Conservation (phyloP, 2,888 invertebrate genomes). For the Trissoscelio sp. region DNA sequence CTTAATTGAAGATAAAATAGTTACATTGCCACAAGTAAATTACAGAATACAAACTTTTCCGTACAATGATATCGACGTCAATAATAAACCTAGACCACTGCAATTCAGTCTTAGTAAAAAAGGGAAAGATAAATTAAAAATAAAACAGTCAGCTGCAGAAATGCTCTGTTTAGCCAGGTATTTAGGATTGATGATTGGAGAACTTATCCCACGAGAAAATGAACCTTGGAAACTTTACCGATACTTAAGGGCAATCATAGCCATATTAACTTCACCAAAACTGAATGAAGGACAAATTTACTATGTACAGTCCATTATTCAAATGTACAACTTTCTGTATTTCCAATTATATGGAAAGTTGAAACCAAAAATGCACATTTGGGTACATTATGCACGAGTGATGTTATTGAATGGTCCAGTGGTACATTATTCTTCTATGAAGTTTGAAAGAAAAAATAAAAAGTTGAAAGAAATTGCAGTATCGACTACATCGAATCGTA, state of each 20-base stretch:
- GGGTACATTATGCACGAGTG: slow-evolving; percentile 30
- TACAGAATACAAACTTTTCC: slow-evolving; percentile 19
- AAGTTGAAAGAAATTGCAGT: slow-evolving; percentile 19
- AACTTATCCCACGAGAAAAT: slow-evolving; percentile 21
- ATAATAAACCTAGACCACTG: slow-evolving; percentile 22
- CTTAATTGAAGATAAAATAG: slow-evolving; percentile 35
- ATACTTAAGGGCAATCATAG: slow-evolving; percentile 6
- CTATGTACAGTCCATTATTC: slow-evolving; percentile 5
- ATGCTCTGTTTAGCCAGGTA: slow-evolving; percentile 16
- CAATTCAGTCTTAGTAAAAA: slow-evolving; percentile 1
- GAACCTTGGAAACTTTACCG: slow-evolving; percentile 20
- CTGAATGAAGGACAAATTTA: not conserved
- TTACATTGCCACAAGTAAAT: slow-evolving; percentile 18
- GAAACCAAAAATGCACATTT: slow-evolving; percentile 55
- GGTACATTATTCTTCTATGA: slow-evolving; percentile 26
- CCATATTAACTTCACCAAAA: slow-evolving; percentile 15
- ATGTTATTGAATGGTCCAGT: slow-evolving; percentile 23
- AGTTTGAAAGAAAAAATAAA: slow-evolving; percentile 31
- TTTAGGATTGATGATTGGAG: slow-evolving; percentile 36
- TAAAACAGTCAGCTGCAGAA: slow-evolving; percentile 19
- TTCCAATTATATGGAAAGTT: slow-evolving; percentile 40
- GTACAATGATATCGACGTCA: slow-evolving; percentile 6
- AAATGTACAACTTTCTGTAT: slow-evolving; percentile 39
- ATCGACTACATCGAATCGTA: slow-evolving; percentile 20
- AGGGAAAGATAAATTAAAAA: slow-evolving; percentile 23